These are phyloP conservation scores for Epirrhoe alternata DNA, from an alignment of 2,888 invertebrate species.

Conservation along the genomic window DNA sequence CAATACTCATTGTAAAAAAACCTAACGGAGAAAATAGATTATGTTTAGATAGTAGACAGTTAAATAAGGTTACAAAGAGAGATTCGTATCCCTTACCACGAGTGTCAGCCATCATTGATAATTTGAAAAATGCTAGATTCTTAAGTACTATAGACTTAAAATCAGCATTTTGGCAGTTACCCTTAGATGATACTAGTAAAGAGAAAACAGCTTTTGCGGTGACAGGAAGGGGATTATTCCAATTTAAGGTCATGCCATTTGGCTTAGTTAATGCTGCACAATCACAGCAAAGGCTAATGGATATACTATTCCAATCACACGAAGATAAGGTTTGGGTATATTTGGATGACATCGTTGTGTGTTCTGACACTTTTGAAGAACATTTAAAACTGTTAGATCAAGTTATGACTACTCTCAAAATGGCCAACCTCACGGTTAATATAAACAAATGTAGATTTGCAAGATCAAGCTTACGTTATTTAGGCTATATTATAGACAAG, in stretches of 20 bases:
- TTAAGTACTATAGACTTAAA: slow-evolving; percentile 35
- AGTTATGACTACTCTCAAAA: background rate
- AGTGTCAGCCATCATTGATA: slow-evolving; percentile 28
- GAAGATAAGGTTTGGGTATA: background rate
- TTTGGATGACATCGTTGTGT: background rate
- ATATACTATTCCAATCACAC: background rate
- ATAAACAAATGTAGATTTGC: background rate
- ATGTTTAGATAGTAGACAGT: slow-evolving; percentile 38
- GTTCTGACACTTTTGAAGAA: background rate
- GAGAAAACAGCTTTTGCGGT: slow-evolving; percentile 38
- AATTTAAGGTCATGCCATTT: background rate
- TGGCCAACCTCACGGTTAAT: background rate
- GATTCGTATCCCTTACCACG: background rate
- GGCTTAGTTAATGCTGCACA: background rate
- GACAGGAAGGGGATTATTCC: background rate
- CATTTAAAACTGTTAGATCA: background rate
- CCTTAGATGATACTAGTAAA: slow-evolving; percentile 24
- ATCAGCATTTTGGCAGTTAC: slow-evolving; percentile 43
- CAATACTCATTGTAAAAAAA: slow-evolving; percentile 21
- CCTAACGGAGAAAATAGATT: slow-evolving; percentile 21
- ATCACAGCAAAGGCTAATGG: slow-evolving; percentile 1
- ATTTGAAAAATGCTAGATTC: slow-evolving; percentile 28
- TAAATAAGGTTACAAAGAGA: slow-evolving; percentile 36
- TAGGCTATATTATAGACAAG: slow-evolving; percentile 1
- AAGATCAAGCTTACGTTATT: slow-evolving; percentile 3